Conservation (phyloP, 2,888 invertebrate genomes). For the Neoitamus cyanurus region DNA sequence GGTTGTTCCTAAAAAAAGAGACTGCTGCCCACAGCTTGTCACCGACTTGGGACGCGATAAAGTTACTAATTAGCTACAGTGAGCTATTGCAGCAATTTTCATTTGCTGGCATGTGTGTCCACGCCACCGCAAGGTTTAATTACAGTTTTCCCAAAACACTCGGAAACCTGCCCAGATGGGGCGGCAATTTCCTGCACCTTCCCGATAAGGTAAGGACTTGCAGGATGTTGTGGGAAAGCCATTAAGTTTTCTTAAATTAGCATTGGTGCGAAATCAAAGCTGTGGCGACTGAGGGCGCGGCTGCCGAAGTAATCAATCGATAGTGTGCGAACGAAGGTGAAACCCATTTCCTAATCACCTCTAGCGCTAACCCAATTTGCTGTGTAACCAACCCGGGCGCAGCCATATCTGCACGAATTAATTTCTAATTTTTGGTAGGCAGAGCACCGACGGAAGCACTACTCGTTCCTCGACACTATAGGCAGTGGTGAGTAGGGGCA, state of each 20-base stretch:
- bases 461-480: not conserved
- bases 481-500: not conserved
- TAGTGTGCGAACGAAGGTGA: not conserved
- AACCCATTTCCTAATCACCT: constrained; percentile 1
- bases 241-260: not conserved
- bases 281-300: not conserved
- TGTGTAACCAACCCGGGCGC: not conserved
- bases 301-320: not conserved
- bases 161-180: not conserved
- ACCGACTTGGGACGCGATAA: not conserved
- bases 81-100: not conserved
- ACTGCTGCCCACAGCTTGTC: not conserved
- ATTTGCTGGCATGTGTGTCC: not conserved
- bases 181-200: not conserved
- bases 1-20: not conserved
- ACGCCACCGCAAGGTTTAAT: not conserved
- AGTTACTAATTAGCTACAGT: not conserved
- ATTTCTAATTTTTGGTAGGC: constrained; percentile 21
- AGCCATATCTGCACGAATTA: not conserved
- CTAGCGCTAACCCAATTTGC: not conserved
- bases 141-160: not conserved
- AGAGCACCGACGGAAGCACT: not conserved
- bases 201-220: not conserved
- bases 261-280: not conserved
- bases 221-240: not conserved